Conservation (phyloP, 2,113 vertebrate genomes). For the Hippocampus barbouri region DNA sequence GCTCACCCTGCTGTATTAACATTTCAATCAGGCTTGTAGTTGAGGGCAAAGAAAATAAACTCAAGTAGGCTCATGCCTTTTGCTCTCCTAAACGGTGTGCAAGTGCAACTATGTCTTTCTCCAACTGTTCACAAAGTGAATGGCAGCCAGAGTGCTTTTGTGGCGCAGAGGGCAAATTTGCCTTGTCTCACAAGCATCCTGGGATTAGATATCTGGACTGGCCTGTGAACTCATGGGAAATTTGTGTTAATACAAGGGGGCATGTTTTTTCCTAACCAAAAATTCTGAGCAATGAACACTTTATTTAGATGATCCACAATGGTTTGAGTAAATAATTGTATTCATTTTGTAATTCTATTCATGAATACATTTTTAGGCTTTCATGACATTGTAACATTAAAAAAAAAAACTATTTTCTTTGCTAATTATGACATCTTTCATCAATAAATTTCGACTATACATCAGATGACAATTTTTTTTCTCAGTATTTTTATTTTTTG, state of each 20-base stretch:
- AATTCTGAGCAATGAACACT: no score
- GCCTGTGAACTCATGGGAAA: conserved; percentile 44
- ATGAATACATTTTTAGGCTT: no score
- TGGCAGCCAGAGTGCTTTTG: conserved; percentile 57
- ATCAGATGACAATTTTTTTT: no score
- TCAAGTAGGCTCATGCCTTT: conserved; percentile 58
- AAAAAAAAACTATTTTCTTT: no score
- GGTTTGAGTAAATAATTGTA: no score
- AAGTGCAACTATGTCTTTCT: conserved; percentile 36
- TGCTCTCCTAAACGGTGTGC: conserved; percentile 56
- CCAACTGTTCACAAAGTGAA: conserved; percentile 34
- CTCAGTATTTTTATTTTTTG: no score
- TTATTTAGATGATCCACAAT: no score
- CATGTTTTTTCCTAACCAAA: not conserved
- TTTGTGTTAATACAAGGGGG: not conserved
- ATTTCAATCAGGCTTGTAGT: conserved; percentile 64
- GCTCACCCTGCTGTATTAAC: conserved; percentile 54
- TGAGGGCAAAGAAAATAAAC: conserved; percentile 55
- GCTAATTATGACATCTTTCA: no score
- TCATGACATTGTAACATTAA: no score
- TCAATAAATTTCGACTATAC: no score
- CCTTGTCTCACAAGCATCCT: conserved; percentile 61
- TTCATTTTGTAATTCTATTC: no score
- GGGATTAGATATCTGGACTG: conserved; percentile 57
- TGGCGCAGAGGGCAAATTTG: conserved; percentile 62